Base-by-base conservation (phyloP, 2,888 invertebrate species). In the Lissonota sp. region DNA sequence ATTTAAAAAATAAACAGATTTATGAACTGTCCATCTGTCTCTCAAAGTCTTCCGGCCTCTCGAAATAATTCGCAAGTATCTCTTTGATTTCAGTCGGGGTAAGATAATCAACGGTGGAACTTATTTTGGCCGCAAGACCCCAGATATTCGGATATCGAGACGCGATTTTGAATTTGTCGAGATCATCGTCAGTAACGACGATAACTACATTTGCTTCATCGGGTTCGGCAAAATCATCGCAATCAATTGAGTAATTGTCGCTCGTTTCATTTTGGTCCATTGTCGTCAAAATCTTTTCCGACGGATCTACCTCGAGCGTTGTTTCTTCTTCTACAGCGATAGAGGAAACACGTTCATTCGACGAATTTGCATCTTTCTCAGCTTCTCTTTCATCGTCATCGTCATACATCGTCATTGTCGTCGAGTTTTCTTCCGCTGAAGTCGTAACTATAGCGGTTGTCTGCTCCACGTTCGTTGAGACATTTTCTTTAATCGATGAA, bases 151-250 rank as follows among this genome's bases (percentile, higher is more conserved):
- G 81, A 75, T 74, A 40, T 0, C 49, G 55, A 4, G 78, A 78
- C 5, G 64, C 46, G 8, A 83, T 73, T 10, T 66, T 78, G 51
- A 77, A 84, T 58, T 57, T 82, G 39, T 78, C 62, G 10, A 84
- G 75, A 82, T 84, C 84, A 3, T 80, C 78, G 10, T 80, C 80
- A 7, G 80, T 84, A 6, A 84, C 83, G n/a, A 84, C 74, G 16
- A 84, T 55, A 16, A 83, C 51, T 8, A 80, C 26, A 2, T 46
- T 51, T 2, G 53, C 62, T 16, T 69, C 53, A 1, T 75, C 69
- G 14, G 46, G 14, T 4, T 69, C 44, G 5, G 12, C n/a, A 26
- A 42, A 58, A 51, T 58, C 51, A 39, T 66, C 16, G 4, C 57
- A 57, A 14, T 5, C 58, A 7, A 26, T 7, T 1, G 64, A 57